Conservation (phyloP, 2,113 vertebrate species). For the Pachypanchax playfairii region DNA sequence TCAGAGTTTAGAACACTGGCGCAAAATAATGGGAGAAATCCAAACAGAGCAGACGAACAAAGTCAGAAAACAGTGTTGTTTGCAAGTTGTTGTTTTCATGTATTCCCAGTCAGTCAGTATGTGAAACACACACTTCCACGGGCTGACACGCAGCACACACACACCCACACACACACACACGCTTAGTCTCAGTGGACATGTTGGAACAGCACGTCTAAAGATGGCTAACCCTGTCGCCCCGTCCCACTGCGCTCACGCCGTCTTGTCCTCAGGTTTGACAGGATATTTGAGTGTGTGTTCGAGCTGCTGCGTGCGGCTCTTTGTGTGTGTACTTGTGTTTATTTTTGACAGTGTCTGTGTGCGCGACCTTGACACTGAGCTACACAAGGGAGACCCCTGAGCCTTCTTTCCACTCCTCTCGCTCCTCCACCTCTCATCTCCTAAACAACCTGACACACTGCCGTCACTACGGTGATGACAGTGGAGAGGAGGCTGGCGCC, state of each 20-base stretch:
- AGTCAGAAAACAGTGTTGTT: constrained; percentile 57
- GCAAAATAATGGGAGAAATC: constrained; percentile 23
- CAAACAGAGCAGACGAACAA: constrained; percentile 26
- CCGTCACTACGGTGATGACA: constrained; percentile 76
- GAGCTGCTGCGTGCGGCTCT: constrained; percentile 21
- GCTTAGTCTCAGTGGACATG: constrained; percentile 71
- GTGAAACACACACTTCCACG: constrained; percentile 39
- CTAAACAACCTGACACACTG: constrained; percentile 77
- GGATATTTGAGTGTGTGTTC: constrained; percentile 62
- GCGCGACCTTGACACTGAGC: constrained; percentile 78
- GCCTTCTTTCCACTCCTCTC: constrained; percentile 35
- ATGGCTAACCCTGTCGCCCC: constrained; percentile 79
- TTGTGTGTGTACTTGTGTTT: constrained; percentile 47
- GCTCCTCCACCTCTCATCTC: constrained; percentile 52
- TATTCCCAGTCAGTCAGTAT: constrained; percentile 60
- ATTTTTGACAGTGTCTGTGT: constrained; percentile 58
- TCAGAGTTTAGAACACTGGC: constrained; percentile 35
- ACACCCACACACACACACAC: constrained; percentile 23
- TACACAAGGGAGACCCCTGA: constrained; percentile 72
- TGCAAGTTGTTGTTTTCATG: constrained; percentile 62
- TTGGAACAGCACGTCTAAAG: constrained; percentile 75
- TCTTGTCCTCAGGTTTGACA: constrained; percentile 79
- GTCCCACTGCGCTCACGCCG: constrained; percentile 65
- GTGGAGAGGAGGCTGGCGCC: constrained; percentile 72
- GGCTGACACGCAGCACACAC: constrained; percentile 23